phyloP scores from a whole-genome alignment of 2,888 invertebrate genomes.

The Synanthedon tipuliformis region DNA sequence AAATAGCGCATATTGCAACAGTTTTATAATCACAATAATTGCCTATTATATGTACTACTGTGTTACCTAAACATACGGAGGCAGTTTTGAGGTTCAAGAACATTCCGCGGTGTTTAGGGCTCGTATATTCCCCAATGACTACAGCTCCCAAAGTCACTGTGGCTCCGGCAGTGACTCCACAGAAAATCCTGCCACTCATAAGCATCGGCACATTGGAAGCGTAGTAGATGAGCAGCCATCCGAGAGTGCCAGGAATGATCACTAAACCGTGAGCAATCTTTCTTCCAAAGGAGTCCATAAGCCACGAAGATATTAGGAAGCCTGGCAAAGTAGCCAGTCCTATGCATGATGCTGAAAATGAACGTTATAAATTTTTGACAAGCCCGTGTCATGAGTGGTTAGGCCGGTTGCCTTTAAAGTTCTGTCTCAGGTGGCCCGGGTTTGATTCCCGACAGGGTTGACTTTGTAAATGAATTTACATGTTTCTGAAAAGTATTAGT shows the following conservation, averaged over 20 bases:
- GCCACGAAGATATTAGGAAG: constrained; percentile 21
- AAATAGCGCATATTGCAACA: constrained; percentile 20
- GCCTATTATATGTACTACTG: constrained; percentile 24
- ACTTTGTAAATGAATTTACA: too few relatives aligned
- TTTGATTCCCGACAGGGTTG: too few relatives aligned
- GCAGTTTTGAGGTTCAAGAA: constrained; percentile 41
- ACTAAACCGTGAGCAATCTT: constrained; percentile 21
- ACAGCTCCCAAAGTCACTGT: constrained; percentile 31
- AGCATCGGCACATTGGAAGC: constrained; percentile 20
- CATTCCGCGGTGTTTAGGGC: constrained; percentile 36
- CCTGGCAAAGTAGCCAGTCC: constrained; percentile 26
- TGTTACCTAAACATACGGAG: constrained; percentile 27
- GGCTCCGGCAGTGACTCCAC: constrained; percentile 27
- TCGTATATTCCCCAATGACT: constrained; percentile 38
- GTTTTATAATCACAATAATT: constrained; percentile 28
- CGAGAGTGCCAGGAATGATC: constrained; percentile 27
- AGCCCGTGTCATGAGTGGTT: too few relatives aligned
- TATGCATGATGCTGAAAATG: constrained; percentile 24
- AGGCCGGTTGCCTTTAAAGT: too few relatives aligned
- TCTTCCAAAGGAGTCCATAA: constrained; percentile 33
- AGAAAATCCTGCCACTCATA: constrained; percentile 24
- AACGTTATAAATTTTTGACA: neutral
- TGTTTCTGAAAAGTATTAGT: too few relatives aligned
- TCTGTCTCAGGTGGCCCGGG: too few relatives aligned
- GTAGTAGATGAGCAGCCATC: constrained; percentile 30